Percentiles rank a stretch among this genome's conserved stretches.
phyloP scores from a whole-genome alignment of 2,113 vertebrate species.

The Eurystomus gularis region DNA sequence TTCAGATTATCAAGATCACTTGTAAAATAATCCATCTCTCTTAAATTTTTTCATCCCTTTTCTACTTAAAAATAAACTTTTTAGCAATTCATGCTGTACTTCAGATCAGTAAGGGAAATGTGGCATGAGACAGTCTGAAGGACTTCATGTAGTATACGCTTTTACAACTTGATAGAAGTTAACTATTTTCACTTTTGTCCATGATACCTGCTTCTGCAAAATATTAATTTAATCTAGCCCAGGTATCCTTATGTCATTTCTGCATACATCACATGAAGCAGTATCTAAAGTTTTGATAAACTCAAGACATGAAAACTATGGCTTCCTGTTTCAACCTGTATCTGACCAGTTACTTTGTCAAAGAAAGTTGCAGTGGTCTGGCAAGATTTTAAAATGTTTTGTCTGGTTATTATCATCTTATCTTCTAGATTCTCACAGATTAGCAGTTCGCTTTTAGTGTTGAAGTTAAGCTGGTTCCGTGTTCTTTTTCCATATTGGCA shows the following conservation, averaged over 20 bases:
- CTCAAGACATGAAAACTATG: neutral
- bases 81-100: neutral
- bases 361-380: neutral
- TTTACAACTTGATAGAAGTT: neutral
- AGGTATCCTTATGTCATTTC: neutral
- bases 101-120: neutral
- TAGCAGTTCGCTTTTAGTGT: neutral
- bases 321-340: neutral
- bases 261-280: neutral
- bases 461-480: neutral
- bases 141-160: neutral
- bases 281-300: neutral
- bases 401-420: neutral
- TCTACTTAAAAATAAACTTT: neutral
- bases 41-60: neutral
- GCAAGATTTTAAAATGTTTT: neutral
- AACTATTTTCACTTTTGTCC: neutral
- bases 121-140: neutral
- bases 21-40: neutral
- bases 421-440: neutral
- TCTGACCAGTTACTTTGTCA: neutral
- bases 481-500: neutral
- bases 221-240: neutral
- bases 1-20: neutral
- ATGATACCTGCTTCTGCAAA: neutral